These are phyloP conservation scores for Chloroceryle inda DNA, from an alignment of 2,797 vertebrate species.

Conservation along the genomic window DNA sequence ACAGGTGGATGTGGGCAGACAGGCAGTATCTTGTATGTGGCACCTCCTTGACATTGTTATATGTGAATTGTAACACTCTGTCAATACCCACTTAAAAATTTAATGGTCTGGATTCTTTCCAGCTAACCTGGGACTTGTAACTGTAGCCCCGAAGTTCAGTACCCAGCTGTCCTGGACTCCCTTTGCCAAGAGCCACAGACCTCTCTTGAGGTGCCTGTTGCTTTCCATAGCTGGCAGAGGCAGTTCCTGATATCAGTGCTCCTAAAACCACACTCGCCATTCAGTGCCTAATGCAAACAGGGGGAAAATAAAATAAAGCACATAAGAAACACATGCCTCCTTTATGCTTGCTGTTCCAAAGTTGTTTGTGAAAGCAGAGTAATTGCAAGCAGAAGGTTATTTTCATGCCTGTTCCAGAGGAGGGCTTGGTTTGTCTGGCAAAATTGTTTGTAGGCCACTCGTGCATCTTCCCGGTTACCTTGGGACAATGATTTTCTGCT, in stretches of 20 bases:
- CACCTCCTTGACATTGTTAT: conserved; percentile 38
- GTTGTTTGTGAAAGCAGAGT: background rate
- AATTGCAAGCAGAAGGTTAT: background rate
- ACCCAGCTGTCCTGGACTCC: background rate
- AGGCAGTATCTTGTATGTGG: background rate
- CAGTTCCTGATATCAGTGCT: background rate
- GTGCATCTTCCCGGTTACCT: background rate
- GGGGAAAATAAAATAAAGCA: background rate
- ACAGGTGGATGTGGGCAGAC: conserved; percentile 41
- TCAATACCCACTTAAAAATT: conserved; percentile 37
- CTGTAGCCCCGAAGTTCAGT: background rate
- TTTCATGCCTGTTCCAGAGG: background rate
- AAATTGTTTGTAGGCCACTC: background rate
- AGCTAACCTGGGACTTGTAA: background rate
- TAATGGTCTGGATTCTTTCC: conserved; percentile 23
- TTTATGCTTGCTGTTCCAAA: background rate
- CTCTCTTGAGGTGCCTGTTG: background rate
- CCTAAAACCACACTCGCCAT: background rate
- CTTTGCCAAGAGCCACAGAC: background rate
- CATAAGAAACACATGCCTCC: background rate
- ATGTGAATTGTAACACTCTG: conserved; percentile 38
- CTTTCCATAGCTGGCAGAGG: rapidly evolving
- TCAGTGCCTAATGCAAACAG: background rate
- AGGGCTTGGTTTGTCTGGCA: background rate
- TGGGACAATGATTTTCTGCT: background rate